These are phyloP conservation scores for Abramis brama DNA, from an alignment of 2,113 vertebrate species.

Conservation along the genomic window DNA sequence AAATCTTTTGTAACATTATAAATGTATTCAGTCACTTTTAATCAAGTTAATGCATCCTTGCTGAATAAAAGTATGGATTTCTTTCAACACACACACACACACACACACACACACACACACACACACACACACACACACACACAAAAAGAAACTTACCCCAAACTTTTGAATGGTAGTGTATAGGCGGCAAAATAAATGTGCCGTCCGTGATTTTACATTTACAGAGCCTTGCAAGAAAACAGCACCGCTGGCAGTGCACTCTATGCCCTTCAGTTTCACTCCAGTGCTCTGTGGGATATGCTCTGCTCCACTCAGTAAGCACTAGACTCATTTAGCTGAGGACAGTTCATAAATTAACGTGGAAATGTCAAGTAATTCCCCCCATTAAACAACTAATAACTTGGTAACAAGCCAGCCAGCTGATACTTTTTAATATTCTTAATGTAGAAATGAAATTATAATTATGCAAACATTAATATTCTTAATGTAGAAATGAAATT, in stretches of 20 bases:
- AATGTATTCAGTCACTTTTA: not conserved
- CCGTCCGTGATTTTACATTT: not conserved
- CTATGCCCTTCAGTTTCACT: not conserved
- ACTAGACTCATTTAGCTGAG: slow-evolving; percentile 14
- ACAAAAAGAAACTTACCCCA: not conserved
- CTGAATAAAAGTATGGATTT: not conserved
- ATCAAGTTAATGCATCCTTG: not conserved
- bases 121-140: not conserved
- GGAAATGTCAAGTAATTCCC: not conserved
- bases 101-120: not conserved
- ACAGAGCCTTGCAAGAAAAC: not conserved
- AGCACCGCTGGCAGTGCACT: not conserved
- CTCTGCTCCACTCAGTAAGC: slow-evolving; percentile 16
- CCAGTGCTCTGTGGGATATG: slow-evolving; percentile 1
- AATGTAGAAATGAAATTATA: not conserved
- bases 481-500: not conserved
- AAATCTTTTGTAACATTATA: not conserved
- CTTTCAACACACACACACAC: not conserved
- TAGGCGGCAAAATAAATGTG: not conserved
- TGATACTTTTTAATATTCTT: not conserved
- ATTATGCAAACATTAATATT: not conserved
- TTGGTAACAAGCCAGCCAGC: not conserved
- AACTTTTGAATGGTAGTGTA: not conserved
- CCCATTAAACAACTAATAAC: slow-evolving; percentile 17
- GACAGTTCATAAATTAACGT: slow-evolving; percentile 10